Evolutionary conservation across 92 coral and sea anemone genomes (phyloP).

Genomic region (Phymanthus crucifer): DNA sequence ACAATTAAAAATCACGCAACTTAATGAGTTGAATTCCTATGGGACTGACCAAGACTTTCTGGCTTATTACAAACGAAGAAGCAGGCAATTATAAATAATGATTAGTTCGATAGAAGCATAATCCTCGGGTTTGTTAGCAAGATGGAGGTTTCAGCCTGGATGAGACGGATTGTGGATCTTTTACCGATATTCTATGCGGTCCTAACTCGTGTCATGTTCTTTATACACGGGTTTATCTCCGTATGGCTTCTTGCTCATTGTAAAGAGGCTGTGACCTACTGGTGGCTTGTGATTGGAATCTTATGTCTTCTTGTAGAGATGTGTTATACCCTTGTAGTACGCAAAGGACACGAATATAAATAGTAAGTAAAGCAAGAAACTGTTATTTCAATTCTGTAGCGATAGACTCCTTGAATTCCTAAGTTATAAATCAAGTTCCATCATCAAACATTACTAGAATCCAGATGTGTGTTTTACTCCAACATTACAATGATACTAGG

Average conservation of each 20-base stretch:
- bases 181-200: slow-evolving; percentile 86
- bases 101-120: not conserved
- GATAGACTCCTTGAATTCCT: not conserved
- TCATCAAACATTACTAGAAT: not conserved
- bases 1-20: slow-evolving; percentile 32
- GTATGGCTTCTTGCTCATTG: slow-evolving; percentile 87
- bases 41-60: not conserved
- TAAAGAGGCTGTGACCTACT: slow-evolving; percentile 45
- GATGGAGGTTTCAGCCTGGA: slow-evolving; percentile 11
- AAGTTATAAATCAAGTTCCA: not conserved
- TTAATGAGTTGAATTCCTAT: slow-evolving; percentile 18
- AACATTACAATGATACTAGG: slow-evolving; percentile 1
- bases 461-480: not conserved
- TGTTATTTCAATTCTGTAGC: not conserved
- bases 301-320: slow-evolving; percentile 78
- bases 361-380: slow-evolving; percentile 61
- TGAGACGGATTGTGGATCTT: slow-evolving; percentile 31
- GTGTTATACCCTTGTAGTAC: slow-evolving; percentile 80
- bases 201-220: slow-evolving; percentile 84
- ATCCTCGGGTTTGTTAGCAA: not conserved
- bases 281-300: slow-evolving; percentile 77
- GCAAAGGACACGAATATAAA: slow-evolving; percentile 94
- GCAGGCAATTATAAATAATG: not conserved
- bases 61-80: not conserved
- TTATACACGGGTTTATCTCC: slow-evolving; percentile 82